A percentile compares a stretch with the other conserved stretches of the same genome.
Conservation (phyloP, 2,888 invertebrate species). For the Caenorhabditis angaria region DNA sequence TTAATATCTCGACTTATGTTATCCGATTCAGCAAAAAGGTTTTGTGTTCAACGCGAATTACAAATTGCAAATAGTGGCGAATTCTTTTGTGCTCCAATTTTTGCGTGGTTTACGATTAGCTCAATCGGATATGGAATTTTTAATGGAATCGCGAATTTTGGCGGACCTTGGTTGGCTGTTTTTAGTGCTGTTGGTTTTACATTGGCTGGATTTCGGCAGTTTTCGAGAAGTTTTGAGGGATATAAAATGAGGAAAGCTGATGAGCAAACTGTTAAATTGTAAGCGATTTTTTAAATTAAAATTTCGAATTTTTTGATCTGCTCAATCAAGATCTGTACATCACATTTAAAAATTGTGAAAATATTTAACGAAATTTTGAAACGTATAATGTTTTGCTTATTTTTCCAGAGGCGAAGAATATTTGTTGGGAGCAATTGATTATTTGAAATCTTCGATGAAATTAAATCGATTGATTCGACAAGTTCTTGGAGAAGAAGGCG, state of each 20-base stretch:
- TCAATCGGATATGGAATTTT: slow-evolving; percentile 45
- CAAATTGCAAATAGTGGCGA: slow-evolving; percentile 57
- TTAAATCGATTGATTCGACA: slow-evolving; percentile 45
- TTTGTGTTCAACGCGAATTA: slow-evolving; percentile 52
- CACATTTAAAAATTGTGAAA: background rate
- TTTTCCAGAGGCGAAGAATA: slow-evolving; percentile 51
- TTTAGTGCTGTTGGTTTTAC: slow-evolving; percentile 24
- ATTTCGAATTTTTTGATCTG: too few species aligned
- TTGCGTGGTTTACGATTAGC: slow-evolving; percentile 49
- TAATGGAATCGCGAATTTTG: slow-evolving; percentile 16
- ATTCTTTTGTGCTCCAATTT: slow-evolving; percentile 49
- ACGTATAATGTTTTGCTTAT: too few species aligned
- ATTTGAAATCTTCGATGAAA: slow-evolving; percentile 51
- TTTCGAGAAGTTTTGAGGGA: slow-evolving; percentile 34
- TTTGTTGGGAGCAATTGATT: slow-evolving; percentile 51
- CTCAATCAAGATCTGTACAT: background rate
- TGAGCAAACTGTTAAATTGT: slow-evolving; percentile 34
- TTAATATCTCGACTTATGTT: slow-evolving; percentile 52
- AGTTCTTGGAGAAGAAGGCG: slow-evolving; percentile 46
- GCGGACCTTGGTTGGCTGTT: slow-evolving; percentile 14
- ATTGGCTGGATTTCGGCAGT: slow-evolving; percentile 36
- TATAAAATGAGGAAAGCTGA: slow-evolving; percentile 43
- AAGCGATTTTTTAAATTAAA: too few species aligned
- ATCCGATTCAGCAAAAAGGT: slow-evolving; percentile 54
- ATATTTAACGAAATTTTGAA: too few species aligned